These are phyloP conservation scores for Aspiorhynchus laticeps DNA, from an alignment of 2,113 vertebrate species.

Conservation along the genomic window DNA sequence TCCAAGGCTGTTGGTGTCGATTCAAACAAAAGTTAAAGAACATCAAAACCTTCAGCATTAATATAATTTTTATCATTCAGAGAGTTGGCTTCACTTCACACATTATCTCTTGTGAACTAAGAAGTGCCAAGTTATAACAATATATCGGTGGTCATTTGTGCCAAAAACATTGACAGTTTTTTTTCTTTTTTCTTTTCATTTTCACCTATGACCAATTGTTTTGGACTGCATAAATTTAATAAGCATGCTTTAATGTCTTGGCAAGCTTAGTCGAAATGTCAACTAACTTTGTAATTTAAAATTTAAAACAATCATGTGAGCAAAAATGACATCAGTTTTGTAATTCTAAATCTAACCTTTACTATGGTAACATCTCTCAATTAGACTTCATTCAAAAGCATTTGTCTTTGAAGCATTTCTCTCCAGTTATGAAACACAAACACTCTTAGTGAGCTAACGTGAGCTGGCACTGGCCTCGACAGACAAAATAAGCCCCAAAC, in stretches of 20 bases:
- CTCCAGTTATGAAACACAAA: constrained; percentile 27
- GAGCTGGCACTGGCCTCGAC: constrained; percentile 17
- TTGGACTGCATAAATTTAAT: not conserved
- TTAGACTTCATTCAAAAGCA: constrained; percentile 4
- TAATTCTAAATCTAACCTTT: not conserved
- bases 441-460: constrained; percentile 1
- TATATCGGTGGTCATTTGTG: not conserved
- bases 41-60: not conserved
- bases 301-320: not conserved
- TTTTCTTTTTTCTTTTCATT: not conserved
- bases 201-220: not conserved
- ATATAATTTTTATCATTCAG: not conserved
- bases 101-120: not conserved
- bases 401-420: not conserved
- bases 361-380: not conserved
- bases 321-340: not conserved
- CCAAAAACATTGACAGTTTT: not conserved
- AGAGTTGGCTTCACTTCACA: not conserved
- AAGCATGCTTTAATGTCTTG: not conserved
- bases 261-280: not conserved
- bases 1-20: not conserved
- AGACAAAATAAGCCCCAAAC: not conserved
- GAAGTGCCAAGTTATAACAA: not conserved
- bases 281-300: not conserved
- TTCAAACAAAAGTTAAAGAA: constrained; percentile 5